A percentile compares a stretch with the other conserved stretches of the same genome.
Evolutionary conservation across 2,888 invertebrate species (phyloP).

Genomic region (Serripes groenlandicus): DNA sequence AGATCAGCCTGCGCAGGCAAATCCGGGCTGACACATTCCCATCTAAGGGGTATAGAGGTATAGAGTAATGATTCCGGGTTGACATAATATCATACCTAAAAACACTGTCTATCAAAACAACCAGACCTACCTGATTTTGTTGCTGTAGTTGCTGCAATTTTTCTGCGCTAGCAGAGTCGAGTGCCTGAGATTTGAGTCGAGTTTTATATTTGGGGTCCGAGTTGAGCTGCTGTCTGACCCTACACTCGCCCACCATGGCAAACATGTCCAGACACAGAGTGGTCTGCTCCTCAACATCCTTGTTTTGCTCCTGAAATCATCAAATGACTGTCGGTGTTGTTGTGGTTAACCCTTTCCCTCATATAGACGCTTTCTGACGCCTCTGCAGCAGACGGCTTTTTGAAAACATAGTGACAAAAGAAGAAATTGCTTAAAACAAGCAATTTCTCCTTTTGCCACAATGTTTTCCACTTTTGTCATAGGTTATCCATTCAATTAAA

Average conservation of each 20-base stretch:
- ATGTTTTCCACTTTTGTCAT: no score
- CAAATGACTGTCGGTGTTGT: neutral
- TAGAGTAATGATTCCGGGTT: no score
- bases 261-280: constrained; percentile 87
- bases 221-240: constrained; percentile 81
- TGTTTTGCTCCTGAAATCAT: constrained; percentile 87
- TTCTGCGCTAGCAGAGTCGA: constrained; percentile 91
- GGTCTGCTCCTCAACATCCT: constrained; percentile 89
- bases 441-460: neutral
- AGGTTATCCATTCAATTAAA: no score
- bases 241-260: constrained; percentile 86
- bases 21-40: no score
- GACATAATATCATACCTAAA: no score
- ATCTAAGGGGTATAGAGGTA: no score
- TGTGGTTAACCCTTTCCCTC: neutral
- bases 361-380: neutral
- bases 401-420: neutral
- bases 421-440: neutral
- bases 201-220: constrained; percentile 83
- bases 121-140: constrained; percentile 84
- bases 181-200: constrained; percentile 85
- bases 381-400: no score
- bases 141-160: constrained; percentile 91
- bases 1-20: no score
- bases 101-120: no score